Evolutionary conservation across 2,888 invertebrate species (phyloP), one percentile per base, ranked within the genome.

Genomic region (Pardosa pseudoannulata): DNA sequence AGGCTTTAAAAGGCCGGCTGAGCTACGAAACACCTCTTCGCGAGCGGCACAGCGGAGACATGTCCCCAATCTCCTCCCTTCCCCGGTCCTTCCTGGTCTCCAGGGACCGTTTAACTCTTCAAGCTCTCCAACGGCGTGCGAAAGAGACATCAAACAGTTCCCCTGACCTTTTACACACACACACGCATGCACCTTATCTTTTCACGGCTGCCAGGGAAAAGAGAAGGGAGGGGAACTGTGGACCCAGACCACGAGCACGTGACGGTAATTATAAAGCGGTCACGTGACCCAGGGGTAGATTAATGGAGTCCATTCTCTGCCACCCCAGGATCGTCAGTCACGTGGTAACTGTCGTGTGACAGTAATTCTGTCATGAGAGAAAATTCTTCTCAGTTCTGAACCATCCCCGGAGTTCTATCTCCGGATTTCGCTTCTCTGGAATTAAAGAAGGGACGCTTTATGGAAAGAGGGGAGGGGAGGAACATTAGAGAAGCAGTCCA

Each of bases 151-250:
- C 76, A 83, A 83, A 83, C 50, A 70, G 64, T 50, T 76, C 71
- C 71, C 65, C 74, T 76, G 76, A 76, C 82, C 82, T 74, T 71
- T 64, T 28, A 56, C 19, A n/a, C 72, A n/a, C n/a, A n/a, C n/a
- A n/a, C n/a, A n/a, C n/a, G n/a, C n/a, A n/a, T n/a, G n/a, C n/a
- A 71, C 82, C 71, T 76, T 76, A 83, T 83, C 76, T 83, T 72
- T 70, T 75, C 64, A 31, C 62, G 39, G 56, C 3, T 19, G 56
- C 23, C 31, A 19, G 67, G 23, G 72, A 16, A 31, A 19, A 19
- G 39, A 32, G 19, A 19, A 2, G 31, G 31, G 16, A 28, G 31
- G 27, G 9, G 29, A 13, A 28, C 39, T 28, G 16, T 19, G 9
- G 16, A 23, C 1, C 19, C 9, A 32, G 23, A 70, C 41, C 28